These are phyloP conservation scores for Agrypnus murinus DNA, from an alignment of 2,888 invertebrate genomes.

Conservation along the genomic window DNA sequence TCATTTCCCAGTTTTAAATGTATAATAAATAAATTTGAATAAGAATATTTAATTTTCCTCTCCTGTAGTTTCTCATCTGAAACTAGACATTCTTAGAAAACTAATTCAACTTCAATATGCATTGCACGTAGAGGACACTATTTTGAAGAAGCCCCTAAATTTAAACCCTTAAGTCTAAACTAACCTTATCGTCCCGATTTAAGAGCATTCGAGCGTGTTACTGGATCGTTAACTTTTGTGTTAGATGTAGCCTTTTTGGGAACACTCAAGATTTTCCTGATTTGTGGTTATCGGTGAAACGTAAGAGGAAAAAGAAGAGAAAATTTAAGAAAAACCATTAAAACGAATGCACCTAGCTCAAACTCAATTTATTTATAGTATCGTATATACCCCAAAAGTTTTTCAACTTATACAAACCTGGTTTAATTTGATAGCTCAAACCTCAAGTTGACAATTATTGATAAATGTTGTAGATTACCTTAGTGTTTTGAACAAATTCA, in stretches of 20 bases:
- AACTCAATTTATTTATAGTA: too few species aligned
- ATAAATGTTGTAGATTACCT: too few species aligned
- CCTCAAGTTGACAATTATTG: too few species aligned
- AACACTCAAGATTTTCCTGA: background rate
- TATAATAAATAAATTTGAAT: constrained; percentile 5
- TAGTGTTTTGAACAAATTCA: too few species aligned
- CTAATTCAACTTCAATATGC: background rate
- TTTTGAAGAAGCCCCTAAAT: constrained; percentile 20
- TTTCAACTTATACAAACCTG: too few species aligned
- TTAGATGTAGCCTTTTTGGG: background rate
- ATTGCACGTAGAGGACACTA: constrained; percentile 6
- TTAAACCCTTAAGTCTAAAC: constrained; percentile 16
- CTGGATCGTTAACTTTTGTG: constrained; percentile 6
- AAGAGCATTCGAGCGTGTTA: constrained; percentile 14
- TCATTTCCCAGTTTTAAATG: background rate
- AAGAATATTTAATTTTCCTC: background rate
- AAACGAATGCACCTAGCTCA: too few species aligned
- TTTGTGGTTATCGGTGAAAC: background rate
- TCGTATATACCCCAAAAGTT: too few species aligned
- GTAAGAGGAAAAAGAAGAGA: too few species aligned
- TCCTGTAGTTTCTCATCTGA: too few species aligned
- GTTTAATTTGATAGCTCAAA: too few species aligned
- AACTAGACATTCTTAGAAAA: too few species aligned
- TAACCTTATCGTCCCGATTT: constrained; percentile 21
- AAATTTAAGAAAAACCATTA: too few species aligned